Conservation (phyloP, 2,888 invertebrate species). For the Limulus polyphemus region DNA sequence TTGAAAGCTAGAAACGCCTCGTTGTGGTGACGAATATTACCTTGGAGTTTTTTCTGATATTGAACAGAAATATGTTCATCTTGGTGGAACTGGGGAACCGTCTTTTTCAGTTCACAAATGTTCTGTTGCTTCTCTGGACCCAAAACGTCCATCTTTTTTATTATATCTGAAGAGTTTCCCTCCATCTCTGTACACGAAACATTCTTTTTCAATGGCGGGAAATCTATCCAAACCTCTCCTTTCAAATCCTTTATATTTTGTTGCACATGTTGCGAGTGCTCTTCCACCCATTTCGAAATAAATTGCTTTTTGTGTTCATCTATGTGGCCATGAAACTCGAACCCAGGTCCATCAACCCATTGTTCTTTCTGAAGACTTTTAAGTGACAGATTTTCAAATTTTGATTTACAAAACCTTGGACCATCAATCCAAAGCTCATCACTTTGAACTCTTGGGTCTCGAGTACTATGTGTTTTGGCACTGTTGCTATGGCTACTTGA, state of each 20-base stretch:
- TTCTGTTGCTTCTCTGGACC: no score
- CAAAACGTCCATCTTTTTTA: no score
- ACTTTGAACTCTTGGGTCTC: slow-evolving; percentile 37
- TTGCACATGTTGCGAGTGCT: slow-evolving; percentile 43
- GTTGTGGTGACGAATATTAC: no score
- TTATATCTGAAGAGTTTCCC: no score
- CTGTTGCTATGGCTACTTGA: not conserved
- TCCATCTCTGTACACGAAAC: no score
- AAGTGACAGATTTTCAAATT: slow-evolving; percentile 24
- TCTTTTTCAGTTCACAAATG: no score
- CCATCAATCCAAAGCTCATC: slow-evolving; percentile 97
- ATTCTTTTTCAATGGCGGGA: slow-evolving; percentile 3
- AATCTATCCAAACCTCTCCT: slow-evolving; percentile 24
- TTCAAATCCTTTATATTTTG: slow-evolving; percentile 57
- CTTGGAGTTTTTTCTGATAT: no score
- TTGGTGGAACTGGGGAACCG: no score
- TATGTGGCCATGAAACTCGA: slow-evolving; percentile 62
- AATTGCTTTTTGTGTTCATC: slow-evolving; percentile 82
- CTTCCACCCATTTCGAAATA: slow-evolving; percentile 87
- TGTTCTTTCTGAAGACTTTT: slow-evolving; percentile 52
- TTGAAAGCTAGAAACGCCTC: no score
- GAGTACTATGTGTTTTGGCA: not conserved
- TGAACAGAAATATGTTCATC: no score
- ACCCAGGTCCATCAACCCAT: slow-evolving; percentile 81
- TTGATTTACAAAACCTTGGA: slow-evolving; percentile 52